Conservation (phyloP, 2,113 vertebrate species). For the Protobothrops mucrosquamatus region DNA sequence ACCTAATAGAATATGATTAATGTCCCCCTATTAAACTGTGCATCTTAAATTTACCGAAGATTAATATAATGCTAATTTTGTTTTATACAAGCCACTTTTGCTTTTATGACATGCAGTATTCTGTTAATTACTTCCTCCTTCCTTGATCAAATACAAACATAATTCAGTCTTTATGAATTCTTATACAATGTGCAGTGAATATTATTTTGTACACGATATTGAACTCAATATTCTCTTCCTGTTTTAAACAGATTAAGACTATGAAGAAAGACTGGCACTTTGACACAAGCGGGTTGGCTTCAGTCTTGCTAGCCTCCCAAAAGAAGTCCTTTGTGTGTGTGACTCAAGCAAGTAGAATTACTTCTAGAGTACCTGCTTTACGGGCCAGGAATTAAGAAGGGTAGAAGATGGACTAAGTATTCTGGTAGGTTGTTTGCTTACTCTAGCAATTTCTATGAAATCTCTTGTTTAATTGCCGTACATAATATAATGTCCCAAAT, state of each 20-base stretch:
- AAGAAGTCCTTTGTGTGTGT: background rate
- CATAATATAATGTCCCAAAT: background rate
- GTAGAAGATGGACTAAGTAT: conserved; percentile 22
- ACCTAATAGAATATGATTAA: background rate
- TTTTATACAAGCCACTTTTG: background rate
- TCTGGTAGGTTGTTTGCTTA: background rate
- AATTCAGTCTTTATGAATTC: background rate
- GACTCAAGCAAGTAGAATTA: background rate
- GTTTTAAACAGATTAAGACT: conserved; percentile 19
- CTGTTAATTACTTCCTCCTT: background rate
- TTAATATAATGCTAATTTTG: background rate
- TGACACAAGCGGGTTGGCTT: background rate
- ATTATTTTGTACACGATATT: background rate
- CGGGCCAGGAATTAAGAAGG: background rate
- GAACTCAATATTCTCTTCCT: background rate
- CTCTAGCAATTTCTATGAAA: background rate
- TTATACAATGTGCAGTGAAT: background rate
- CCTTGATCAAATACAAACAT: background rate
- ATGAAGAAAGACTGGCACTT: conserved; percentile 4
- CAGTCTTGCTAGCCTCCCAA: background rate
- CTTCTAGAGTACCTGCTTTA: background rate
- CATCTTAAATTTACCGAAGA: background rate
- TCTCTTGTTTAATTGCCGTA: background rate
- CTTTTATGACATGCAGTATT: background rate
- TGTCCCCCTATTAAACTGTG: background rate